Percentiles rank a stretch among this genome's conserved stretches.
Evolutionary conservation across 2,888 invertebrate genomes (phyloP).

Genomic region (Heteromyza rotundicornis): DNA sequence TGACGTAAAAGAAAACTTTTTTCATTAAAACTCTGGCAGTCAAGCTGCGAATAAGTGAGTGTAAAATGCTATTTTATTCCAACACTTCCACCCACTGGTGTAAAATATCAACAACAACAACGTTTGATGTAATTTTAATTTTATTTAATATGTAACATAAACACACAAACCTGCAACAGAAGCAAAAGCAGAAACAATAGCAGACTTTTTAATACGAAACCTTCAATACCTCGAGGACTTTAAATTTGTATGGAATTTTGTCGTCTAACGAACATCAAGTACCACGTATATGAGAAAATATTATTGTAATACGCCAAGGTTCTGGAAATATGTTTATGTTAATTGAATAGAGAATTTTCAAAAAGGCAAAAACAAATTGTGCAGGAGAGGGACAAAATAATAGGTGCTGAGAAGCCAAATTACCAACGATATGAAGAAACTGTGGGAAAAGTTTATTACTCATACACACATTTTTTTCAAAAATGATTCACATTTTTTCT

Average conservation of each 20-base stretch:
- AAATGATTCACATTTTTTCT: no score
- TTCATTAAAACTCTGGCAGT: slow-evolving; percentile 11
- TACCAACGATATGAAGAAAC: no score
- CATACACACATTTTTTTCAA: no score
- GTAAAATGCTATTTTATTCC: slow-evolving; percentile 52
- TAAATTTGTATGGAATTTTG: not conserved
- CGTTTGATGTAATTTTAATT: not conserved
- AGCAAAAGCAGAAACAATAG: not conserved
- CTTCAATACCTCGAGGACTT: slow-evolving; percentile 48
- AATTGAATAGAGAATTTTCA: not conserved
- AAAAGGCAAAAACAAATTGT: not conserved
- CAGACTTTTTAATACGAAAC: not conserved
- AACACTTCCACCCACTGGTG: not conserved
- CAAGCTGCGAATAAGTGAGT: slow-evolving; percentile 43
- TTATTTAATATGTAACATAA: not conserved
- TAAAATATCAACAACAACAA: not conserved
- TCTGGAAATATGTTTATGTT: not conserved
- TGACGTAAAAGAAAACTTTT: slow-evolving; percentile 9
- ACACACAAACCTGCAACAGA: not conserved
- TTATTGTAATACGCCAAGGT: not conserved
- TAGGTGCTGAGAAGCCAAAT: not conserved
- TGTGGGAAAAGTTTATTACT: no score
- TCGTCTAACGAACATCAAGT: not conserved
- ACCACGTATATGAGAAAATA: not conserved
- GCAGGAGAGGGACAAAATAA: not conserved